Percentiles rank a stretch among this genome's conserved stretches.
Conservation (phyloP, 2,113 vertebrate species). For the Menura novaehollandiae region DNA sequence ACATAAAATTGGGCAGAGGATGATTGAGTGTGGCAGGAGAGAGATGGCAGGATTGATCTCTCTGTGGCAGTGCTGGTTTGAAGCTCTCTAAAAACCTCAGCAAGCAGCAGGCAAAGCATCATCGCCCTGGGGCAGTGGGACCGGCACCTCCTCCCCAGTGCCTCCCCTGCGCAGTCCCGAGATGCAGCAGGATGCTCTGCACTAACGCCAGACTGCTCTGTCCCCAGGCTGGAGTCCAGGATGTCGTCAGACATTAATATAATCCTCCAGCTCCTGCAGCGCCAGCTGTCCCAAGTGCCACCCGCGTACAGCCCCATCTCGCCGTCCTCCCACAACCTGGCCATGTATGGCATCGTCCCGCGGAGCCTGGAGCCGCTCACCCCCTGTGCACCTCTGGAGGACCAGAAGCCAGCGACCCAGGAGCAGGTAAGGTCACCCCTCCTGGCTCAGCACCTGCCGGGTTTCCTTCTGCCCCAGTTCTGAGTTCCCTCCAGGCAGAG, state of each 20-base stretch:
- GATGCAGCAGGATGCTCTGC: neutral
- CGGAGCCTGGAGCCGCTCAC: slow-evolving; percentile 59
- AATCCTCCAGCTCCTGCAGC: slow-evolving; percentile 93
- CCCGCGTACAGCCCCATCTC: slow-evolving; percentile 83
- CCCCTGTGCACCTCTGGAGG: slow-evolving; percentile 15
- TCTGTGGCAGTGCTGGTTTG: neutral
- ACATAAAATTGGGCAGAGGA: neutral
- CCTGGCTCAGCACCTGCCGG: fast-evolving
- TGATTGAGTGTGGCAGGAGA: neutral
- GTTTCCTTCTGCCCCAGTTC: neutral
- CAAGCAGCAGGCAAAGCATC: neutral
- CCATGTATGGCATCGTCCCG: slow-evolving; percentile 70
- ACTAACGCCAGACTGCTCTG: neutral
- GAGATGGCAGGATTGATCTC: neutral
- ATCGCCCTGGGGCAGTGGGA: neutral
- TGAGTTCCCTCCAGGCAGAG: neutral
- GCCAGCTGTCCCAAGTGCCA: slow-evolving; percentile 84
- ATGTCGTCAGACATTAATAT: slow-evolving; percentile 89
- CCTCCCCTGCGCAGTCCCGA: neutral
- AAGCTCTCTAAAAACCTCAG: neutral
- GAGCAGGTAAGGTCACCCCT: slow-evolving; percentile 70
- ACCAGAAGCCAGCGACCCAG: slow-evolving; percentile 30
- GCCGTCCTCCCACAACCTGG: slow-evolving; percentile 66
- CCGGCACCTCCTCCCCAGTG: neutral
- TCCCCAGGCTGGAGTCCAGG: slow-evolving; percentile 86